Evolutionary conservation across 1,140 invertebrate species (phyloP).

Genomic region (Laupala kohalensis): DNA sequence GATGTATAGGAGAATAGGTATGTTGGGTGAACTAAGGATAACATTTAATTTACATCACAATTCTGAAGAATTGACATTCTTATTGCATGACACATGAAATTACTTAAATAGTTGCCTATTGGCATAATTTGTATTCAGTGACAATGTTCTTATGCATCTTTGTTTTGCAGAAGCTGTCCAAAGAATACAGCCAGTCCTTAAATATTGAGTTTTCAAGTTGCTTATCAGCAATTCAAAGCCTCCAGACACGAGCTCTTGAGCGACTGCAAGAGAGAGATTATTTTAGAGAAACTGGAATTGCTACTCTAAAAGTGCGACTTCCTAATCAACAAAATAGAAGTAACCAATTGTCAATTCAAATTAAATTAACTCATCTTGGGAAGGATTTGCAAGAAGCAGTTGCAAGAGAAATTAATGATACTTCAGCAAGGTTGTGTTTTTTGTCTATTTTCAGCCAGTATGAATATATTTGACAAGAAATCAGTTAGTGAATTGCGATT

Average conservation of each 20-base stretch:
- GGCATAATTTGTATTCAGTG: no score
- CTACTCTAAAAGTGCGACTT: conserved; percentile 43
- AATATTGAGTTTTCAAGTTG: conserved; percentile 35
- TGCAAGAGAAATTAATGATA: conserved; percentile 31
- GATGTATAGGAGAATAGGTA: no score
- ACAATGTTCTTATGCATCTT: no score
- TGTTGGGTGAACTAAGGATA: no score
- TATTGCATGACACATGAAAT: no score
- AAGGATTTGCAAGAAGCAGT: conserved; percentile 39
- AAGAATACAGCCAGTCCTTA: conserved; percentile 37
- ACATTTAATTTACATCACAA: no score
- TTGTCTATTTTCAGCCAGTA: neutral
- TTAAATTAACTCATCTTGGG: conserved; percentile 34
- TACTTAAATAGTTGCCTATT: no score
- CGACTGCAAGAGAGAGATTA: conserved; percentile 45
- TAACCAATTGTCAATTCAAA: conserved; percentile 31
- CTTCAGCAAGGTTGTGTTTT: conserved; percentile 27
- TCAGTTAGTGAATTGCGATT: neutral
- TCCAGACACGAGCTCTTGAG: conserved; percentile 53
- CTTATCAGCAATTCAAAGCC: conserved; percentile 35
- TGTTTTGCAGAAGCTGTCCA: conserved; percentile 40
- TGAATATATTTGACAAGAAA: neutral
- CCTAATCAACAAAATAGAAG: conserved; percentile 28
- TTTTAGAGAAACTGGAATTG: conserved; percentile 47
- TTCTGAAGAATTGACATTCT: no score